These are phyloP conservation scores for Chroicocephalus ridibundus DNA, from an alignment of 2,113 vertebrate species.

Conservation along the genomic window DNA sequence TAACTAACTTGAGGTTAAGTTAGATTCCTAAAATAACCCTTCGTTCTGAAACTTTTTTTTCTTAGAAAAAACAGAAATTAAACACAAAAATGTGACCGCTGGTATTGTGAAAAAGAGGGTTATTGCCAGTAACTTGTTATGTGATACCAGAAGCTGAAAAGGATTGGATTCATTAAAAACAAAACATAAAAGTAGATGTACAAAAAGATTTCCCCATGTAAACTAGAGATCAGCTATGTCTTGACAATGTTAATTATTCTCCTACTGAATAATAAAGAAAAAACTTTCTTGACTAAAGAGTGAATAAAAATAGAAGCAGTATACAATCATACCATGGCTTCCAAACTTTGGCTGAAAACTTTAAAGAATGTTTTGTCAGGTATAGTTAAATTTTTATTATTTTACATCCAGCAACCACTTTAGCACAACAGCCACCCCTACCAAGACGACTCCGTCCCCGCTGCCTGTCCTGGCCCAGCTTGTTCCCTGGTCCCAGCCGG, in stretches of 20 bases:
- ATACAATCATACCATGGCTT: not conserved
- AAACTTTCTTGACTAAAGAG: no score
- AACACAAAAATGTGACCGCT: not conserved
- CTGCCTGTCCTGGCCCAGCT: not conserved
- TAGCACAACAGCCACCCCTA: not conserved
- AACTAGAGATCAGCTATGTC: not conserved
- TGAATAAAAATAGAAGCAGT: not conserved
- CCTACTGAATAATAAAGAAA: not conserved
- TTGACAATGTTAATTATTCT: not conserved
- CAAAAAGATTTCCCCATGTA: not conserved
- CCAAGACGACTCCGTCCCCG: not conserved
- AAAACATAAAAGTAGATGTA: not conserved
- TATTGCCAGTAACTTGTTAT: not conserved
- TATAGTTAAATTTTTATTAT: not conserved
- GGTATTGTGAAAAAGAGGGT: not conserved
- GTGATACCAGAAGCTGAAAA: not conserved
- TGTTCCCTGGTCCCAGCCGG: not conserved
- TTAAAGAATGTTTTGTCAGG: not conserved
- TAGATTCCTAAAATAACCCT: conserved; percentile 31
- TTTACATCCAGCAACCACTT: not conserved
- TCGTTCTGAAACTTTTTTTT: not conserved
- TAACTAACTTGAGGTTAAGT: conserved; percentile 7
- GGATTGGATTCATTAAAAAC: not conserved
- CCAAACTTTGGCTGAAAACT: not conserved
- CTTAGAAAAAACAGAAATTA: not conserved